These are phyloP conservation scores for Haemorhous mexicanus DNA, from an alignment of 2,113 vertebrate species.

Conservation along the genomic window DNA sequence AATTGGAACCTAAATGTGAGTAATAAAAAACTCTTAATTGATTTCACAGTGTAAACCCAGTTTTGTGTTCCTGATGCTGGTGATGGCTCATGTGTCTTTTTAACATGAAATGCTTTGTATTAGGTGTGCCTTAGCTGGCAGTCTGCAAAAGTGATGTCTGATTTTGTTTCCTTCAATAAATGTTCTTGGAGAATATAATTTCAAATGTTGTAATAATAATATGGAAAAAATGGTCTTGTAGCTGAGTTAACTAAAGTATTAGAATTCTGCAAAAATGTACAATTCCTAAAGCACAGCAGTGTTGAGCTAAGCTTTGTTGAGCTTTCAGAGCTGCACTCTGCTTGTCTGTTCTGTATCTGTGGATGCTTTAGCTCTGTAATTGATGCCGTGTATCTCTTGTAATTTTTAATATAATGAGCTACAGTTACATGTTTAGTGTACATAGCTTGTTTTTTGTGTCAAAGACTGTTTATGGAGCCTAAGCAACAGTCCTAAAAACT, in stretches of 20 bases:
- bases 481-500: not conserved
- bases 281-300: not conserved
- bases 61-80: not conserved
- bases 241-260: not conserved
- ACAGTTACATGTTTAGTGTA: not conserved
- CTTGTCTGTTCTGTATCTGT: not conserved
- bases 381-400: not conserved
- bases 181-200: not conserved
- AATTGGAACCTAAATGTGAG: not conserved
- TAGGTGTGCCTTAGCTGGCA: not conserved
- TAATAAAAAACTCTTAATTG: not conserved
- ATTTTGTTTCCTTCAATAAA: not conserved
- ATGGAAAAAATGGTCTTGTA: not conserved
- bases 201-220: not conserved
- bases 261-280: not conserved
- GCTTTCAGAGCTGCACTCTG: not conserved
- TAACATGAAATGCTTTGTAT: not conserved
- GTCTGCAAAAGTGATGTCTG: fast-evolving
- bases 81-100: not conserved
- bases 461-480: not conserved
- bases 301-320: not conserved
- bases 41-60: not conserved
- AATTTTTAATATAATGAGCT: not conserved
- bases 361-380: not conserved
- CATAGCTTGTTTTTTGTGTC: not conserved